Evolutionary conservation across 2,113 vertebrate species (phyloP), one percentile per base, ranked within the genome.

Genomic region (Istiophorus platypterus): DNA sequence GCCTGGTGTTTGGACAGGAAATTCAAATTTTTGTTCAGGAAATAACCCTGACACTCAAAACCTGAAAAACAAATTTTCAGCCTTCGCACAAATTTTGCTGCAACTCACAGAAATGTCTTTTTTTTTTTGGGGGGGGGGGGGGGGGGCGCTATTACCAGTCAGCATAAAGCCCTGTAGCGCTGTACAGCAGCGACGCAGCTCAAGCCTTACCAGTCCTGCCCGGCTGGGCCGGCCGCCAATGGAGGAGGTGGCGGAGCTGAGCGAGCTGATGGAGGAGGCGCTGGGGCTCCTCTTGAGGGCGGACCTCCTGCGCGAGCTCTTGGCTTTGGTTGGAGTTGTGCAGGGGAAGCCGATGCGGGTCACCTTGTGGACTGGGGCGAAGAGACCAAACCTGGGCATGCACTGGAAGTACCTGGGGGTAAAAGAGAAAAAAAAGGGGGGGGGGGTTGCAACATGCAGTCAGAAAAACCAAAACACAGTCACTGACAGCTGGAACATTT

Each of bases 361-460:
- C 57, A 99, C 98, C 93, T 99, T 99, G 93, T 99, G 98, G 70
- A 97, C 97, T 0, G 98, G 98, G 65, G 98, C 98, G 51, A 99
- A 99, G 41, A 99, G 92, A 8, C 98, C 98, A 0, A 99, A 99
- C 85, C 96, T 96, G 78, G 98, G 95, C 89, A 98, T 94, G 86
- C 98, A 99, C 87, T 99, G 98, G 87, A 99, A 99, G 89, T 98
- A 99, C 77, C 98, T 99, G 81, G 49, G 80, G 3, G 26, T 68
- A 47, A 49, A 61, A n/a, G n/a, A n/a, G n/a, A n/a, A n/a, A n/a
- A n/a, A n/a, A n/a, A n/a, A n/a, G n/a, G n/a, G n/a, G n/a, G n/a
- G n/a, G 66, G 13, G 17, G 39, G 8, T 18, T 37, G 52, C 3
- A 70, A 15, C 17, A 68, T 56, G 70, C 10, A 41, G 27, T 39